These are phyloP conservation scores for Anolis sagrei DNA, from an alignment of 2,113 vertebrate species.

Conservation along the genomic window DNA sequence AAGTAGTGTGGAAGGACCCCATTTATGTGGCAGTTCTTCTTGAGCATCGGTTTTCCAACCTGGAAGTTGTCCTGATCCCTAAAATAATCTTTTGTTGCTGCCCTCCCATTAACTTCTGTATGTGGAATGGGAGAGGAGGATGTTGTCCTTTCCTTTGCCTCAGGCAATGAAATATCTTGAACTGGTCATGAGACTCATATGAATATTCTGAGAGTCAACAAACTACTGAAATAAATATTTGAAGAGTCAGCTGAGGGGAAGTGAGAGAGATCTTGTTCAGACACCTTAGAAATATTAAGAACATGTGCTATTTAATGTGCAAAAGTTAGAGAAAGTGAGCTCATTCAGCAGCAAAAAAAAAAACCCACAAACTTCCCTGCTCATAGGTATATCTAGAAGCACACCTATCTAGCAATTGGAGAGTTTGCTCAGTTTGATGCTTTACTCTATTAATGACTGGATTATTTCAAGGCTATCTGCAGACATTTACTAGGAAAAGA, in stretches of 20 bases:
- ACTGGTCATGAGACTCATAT: neutral
- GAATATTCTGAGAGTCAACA: neutral
- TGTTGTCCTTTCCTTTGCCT: neutral
- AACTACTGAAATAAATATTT: neutral
- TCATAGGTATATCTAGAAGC: neutral
- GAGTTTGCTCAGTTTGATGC: neutral
- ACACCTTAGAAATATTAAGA: slow-evolving; percentile 9
- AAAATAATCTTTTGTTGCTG: neutral
- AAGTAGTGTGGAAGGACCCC: too few species aligned
- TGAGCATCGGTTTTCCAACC: neutral
- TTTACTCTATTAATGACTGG: neutral
- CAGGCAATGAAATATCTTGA: neutral
- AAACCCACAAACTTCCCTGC: neutral
- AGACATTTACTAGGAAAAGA: slow-evolving; percentile 39
- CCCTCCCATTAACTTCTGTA: neutral
- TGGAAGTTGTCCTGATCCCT: neutral
- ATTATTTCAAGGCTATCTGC: slow-evolving; percentile 21
- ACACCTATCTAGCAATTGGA: neutral
- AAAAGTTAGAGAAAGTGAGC: neutral
- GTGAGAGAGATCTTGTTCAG: slow-evolving; percentile 5
- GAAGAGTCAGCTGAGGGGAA: fast-evolving
- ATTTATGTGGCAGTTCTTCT: neutral
- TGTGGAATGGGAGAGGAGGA: neutral
- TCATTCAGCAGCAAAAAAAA: neutral
- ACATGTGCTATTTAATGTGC: neutral